phyloP scores from a whole-genome alignment of 2,797 vertebrate genomes.

The Dendrocincla tyrannina region DNA sequence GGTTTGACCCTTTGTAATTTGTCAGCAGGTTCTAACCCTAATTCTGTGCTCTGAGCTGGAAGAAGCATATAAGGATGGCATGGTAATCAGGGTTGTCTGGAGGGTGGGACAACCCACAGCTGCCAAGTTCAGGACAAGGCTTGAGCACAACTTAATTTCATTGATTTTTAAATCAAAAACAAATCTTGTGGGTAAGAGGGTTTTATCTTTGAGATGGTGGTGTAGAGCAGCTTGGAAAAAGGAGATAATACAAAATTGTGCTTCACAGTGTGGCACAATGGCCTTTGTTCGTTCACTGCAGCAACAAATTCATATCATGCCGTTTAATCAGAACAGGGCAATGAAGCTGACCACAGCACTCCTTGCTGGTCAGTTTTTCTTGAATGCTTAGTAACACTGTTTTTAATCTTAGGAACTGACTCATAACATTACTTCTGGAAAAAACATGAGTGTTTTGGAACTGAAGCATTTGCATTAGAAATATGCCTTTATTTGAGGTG shows the following conservation, averaged over 20 bases:
- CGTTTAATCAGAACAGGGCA: not conserved
- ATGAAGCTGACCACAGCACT: not conserved
- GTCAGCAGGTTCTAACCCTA: not conserved
- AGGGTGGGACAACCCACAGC: not conserved
- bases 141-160: not conserved
- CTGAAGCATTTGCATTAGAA: not conserved
- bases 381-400: not conserved
- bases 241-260: not conserved
- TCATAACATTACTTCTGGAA: not conserved
- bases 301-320: not conserved
- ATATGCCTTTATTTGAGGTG: not conserved
- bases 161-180: not conserved
- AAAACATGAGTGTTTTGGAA: not conserved
- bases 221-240: not conserved
- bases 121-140: not conserved
- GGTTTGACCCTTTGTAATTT: not conserved
- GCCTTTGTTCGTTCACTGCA: not conserved
- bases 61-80: not conserved
- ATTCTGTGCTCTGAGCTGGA: not conserved
- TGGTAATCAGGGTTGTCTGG: not conserved
- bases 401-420: not conserved
- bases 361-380: not conserved
- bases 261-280: not conserved
- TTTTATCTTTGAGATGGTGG: not conserved
- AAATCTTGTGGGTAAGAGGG: not conserved